Conservation (phyloP, 2,797 vertebrate species). For the Peromyscus eremicus region DNA sequence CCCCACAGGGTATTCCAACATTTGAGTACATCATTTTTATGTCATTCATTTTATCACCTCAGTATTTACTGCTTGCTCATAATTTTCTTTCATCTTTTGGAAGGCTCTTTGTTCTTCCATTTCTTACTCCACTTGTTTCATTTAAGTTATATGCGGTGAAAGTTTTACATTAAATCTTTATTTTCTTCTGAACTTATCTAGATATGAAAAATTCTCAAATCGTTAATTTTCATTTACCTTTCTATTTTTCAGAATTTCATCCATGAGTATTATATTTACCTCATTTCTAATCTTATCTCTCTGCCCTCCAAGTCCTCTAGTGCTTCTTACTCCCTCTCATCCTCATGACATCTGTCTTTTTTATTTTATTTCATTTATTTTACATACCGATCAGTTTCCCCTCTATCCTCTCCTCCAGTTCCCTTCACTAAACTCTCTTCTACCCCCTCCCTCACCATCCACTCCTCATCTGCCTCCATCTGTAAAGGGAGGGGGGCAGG, state of each 20-base stretch:
- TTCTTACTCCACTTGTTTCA: neutral
- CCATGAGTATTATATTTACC: neutral
- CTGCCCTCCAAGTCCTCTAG: neutral
- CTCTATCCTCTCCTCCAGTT: neutral
- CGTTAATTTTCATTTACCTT: neutral
- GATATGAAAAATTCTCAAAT: neutral
- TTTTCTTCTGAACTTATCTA: neutral
- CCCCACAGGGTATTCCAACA: neutral
- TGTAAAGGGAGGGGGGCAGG: neutral
- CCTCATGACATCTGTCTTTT: neutral
- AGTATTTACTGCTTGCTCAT: neutral
- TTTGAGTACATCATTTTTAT: neutral
- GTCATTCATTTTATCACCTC: neutral
- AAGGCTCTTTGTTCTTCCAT: fast-evolving
- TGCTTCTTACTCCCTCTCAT: neutral
- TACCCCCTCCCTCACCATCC: neutral
- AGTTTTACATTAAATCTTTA: neutral
- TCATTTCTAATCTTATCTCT: neutral
- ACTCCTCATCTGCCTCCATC: neutral
- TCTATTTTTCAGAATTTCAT: neutral
- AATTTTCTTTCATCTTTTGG: neutral
- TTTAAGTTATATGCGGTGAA: neutral
- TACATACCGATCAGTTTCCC: neutral
- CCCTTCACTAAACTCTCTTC: neutral
- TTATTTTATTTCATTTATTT: neutral